These are phyloP conservation scores for Lepilemur septentrionalis DNA, from an alignment of 2,797 vertebrate genomes.

Conservation along the genomic window DNA sequence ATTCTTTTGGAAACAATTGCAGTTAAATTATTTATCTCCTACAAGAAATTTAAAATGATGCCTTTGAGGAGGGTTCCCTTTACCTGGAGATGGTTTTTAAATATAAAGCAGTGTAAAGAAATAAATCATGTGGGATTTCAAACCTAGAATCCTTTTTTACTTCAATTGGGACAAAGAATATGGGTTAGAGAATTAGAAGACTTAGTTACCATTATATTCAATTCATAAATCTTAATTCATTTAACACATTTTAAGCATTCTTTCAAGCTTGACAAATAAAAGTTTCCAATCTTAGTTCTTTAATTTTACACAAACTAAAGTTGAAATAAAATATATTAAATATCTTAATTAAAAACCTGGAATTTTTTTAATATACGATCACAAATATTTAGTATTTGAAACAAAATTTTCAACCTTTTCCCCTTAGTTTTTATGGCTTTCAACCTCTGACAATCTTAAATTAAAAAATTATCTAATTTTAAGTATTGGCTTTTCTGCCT, in stretches of 20 bases:
- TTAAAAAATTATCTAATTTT: neutral
- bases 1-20: neutral
- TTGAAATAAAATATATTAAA: neutral
- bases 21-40: neutral
- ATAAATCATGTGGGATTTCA: constrained; percentile 10
- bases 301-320: constrained; percentile 18
- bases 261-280: constrained; percentile 7
- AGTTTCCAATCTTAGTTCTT: neutral
- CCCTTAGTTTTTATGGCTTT: neutral
- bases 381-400: neutral
- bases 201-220: neutral
- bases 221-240: neutral
- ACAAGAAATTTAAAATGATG: constrained; percentile 1
- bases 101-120: neutral
- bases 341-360: neutral
- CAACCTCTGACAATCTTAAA: neutral
- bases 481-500: constrained; percentile 2
- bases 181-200: neutral
- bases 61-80: neutral
- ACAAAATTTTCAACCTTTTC: neutral
- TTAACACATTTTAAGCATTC: neutral
- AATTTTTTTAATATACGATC: neutral
- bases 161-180: constrained; percentile 30
- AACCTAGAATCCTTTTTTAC: neutral
- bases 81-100: neutral